Evolutionary conservation across 1,140 invertebrate genomes (phyloP).

Genomic region (Colletes gigas): DNA sequence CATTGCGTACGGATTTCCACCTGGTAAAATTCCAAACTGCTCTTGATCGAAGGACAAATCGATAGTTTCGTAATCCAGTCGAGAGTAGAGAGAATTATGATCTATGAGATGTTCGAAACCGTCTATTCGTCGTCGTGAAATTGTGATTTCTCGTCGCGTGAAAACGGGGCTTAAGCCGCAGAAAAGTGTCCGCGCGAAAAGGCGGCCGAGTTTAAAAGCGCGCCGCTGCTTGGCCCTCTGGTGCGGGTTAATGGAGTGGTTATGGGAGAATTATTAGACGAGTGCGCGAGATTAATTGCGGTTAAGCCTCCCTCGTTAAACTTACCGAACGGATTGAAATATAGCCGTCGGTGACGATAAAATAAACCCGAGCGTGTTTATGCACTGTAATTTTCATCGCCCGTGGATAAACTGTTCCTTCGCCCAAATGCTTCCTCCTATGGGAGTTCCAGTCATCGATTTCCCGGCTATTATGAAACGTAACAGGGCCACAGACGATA

Average conservation of each 20-base stretch:
- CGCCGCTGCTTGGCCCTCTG: conserved; percentile 48
- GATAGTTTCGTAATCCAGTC: too few species aligned
- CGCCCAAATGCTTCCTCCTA: neutral
- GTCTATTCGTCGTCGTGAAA: too few species aligned
- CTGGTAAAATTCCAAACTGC: too few species aligned
- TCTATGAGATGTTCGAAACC: too few species aligned
- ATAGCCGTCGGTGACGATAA: conserved; percentile 62
- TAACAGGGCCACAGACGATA: too few species aligned
- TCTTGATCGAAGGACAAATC: too few species aligned
- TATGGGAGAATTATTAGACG: conserved; percentile 66
- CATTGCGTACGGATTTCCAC: too few species aligned
- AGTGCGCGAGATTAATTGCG: conserved; percentile 62
- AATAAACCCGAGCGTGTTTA: conserved; percentile 48
- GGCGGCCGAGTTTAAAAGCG: conserved; percentile 54
- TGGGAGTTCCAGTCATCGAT: too few species aligned
- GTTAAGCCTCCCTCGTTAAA: conserved; percentile 65
- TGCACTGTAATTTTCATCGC: conserved; percentile 53
- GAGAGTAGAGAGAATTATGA: too few species aligned
- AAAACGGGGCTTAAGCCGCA: too few species aligned
- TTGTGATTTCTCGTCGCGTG: conserved; percentile 50
- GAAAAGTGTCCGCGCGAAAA: conserved; percentile 56
- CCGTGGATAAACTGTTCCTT: neutral
- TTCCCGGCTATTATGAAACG: too few species aligned
- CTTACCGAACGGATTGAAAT: conserved; percentile 60
- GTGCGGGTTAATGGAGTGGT: conserved; percentile 62